phyloP scores from a whole-genome alignment of 1,140 invertebrate genomes.

The Drosophila ironensis region DNA sequence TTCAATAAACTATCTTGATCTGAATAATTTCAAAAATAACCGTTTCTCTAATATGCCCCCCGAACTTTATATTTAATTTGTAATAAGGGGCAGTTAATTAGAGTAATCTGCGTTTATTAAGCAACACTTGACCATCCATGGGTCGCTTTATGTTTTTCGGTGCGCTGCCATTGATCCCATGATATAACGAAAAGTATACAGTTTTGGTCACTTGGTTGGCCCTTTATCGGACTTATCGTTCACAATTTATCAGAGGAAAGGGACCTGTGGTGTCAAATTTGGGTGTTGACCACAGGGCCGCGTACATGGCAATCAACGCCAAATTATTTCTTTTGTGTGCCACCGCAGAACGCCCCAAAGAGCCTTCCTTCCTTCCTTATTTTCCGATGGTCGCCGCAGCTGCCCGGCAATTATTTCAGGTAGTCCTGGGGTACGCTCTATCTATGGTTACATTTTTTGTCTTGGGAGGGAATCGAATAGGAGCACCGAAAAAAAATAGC shows the following conservation, averaged over 20 bases:
- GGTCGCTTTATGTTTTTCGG: constrained; percentile 12
- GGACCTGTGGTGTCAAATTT: constrained; percentile 70
- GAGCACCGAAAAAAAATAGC: neutral
- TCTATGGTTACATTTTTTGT: constrained; percentile 62
- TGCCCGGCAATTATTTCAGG: constrained; percentile 73
- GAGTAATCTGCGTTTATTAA: constrained; percentile 44
- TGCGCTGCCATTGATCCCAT: constrained; percentile 2
- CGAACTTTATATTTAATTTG: neutral
- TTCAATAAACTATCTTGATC: no score
- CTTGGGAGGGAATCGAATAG: constrained; percentile 14
- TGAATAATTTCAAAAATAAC: no score
- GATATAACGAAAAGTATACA: constrained; percentile 22
- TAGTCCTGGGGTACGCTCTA: constrained; percentile 46
- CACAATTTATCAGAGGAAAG: constrained; percentile 55
- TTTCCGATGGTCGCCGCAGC: constrained; percentile 38
- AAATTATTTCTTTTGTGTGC: constrained; percentile 68
- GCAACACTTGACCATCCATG: constrained; percentile 39
- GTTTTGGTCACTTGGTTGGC: constrained; percentile 36
- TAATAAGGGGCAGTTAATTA: constrained; percentile 18
- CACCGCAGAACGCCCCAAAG: constrained; percentile 41
- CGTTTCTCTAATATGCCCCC: neutral
- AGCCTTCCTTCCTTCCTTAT: constrained; percentile 49
- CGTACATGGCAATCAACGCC: constrained; percentile 77
- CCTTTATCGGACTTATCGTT: constrained; percentile 55
- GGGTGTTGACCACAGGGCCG: constrained; percentile 75